phyloP scores from a whole-genome alignment of 2,797 vertebrate genomes.

The Bovichtus variegatus region DNA sequence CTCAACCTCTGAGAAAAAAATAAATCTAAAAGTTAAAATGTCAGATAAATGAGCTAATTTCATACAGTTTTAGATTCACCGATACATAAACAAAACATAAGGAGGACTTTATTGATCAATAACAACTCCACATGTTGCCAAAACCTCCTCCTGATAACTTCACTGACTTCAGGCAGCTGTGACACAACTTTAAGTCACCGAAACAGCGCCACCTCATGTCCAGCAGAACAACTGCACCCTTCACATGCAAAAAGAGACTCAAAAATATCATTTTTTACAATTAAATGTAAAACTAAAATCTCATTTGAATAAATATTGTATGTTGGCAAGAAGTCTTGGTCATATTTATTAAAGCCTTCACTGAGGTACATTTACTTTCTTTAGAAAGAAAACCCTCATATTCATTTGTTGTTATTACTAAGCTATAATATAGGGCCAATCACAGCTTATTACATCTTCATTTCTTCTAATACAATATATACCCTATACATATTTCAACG shows the following conservation, averaged over 20 bases:
- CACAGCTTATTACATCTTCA: neutral
- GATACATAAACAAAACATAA: neutral
- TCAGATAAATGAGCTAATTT: neutral
- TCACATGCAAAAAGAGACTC: neutral
- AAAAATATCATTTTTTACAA: neutral
- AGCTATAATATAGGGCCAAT: neutral
- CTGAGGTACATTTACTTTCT: slow-evolving; percentile 11
- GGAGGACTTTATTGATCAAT: slow-evolving; percentile 36
- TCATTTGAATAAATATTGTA: slow-evolving; percentile 9
- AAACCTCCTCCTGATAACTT: too few relatives aligned
- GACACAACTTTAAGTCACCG: slow-evolving; percentile 12
- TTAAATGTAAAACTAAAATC: neutral
- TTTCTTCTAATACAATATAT: neutral
- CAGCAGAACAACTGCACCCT: slow-evolving; percentile 1
- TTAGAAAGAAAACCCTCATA: slow-evolving; percentile 37
- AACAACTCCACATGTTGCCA: neutral
- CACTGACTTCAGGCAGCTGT: neutral
- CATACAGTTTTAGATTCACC: neutral
- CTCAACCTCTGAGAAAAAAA: neutral
- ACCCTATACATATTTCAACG: neutral
- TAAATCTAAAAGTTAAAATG: neutral
- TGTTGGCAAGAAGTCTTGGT: slow-evolving; percentile 38
- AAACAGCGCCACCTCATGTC: slow-evolving; percentile 74
- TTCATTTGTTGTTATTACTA: slow-evolving; percentile 17
- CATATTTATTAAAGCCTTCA: slow-evolving; percentile 27